These are phyloP conservation scores for Anguilla marmorata DNA, from an alignment of 2,797 vertebrate genomes.

Conservation along the genomic window DNA sequence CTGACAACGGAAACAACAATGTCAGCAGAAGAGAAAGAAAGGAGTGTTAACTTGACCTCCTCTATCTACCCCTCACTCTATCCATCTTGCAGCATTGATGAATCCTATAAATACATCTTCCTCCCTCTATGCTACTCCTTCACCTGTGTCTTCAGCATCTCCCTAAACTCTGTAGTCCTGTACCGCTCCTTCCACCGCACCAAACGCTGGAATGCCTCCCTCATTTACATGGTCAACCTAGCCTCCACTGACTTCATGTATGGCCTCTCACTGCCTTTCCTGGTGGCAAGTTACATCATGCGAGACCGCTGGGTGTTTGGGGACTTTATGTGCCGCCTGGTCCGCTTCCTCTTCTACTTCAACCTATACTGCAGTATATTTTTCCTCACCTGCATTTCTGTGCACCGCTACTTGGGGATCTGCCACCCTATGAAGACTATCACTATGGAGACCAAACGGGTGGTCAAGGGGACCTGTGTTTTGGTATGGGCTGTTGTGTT, in stretches of 20 bases:
- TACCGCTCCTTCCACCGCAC: conserved; percentile 72
- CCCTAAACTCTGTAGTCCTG: conserved; percentile 77
- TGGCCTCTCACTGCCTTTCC: conserved; percentile 77
- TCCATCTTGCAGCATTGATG: conserved; percentile 72
- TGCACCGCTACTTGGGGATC: conserved; percentile 78
- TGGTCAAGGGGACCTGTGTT: conserved; percentile 71
- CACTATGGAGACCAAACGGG: conserved; percentile 74
- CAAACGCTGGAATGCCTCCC: conserved; percentile 76
- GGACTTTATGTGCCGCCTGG: conserved; percentile 82
- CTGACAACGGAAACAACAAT: conserved; percentile 36
- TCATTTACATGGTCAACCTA: conserved; percentile 84
- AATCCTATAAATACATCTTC: conserved; percentile 83
- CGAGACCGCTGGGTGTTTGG: conserved; percentile 79
- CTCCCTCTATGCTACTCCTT: conserved; percentile 80
- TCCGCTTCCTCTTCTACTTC: conserved; percentile 83
- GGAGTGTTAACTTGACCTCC: conserved; percentile 29
- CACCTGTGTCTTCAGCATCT: conserved; percentile 79
- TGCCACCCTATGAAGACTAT: conserved; percentile 81
- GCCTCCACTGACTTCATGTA: conserved; percentile 85
- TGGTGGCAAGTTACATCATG: conserved; percentile 81
- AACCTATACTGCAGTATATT: conserved; percentile 83
- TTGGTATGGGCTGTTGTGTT: conserved; percentile 79
- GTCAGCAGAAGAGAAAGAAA: conserved; percentile 24
- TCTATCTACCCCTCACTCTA: conserved; percentile 41
- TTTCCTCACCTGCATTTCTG: conserved; percentile 83